Evolutionary conservation across 1,140 invertebrate species (phyloP).

Genomic region (Agraylea sexmaculata): DNA sequence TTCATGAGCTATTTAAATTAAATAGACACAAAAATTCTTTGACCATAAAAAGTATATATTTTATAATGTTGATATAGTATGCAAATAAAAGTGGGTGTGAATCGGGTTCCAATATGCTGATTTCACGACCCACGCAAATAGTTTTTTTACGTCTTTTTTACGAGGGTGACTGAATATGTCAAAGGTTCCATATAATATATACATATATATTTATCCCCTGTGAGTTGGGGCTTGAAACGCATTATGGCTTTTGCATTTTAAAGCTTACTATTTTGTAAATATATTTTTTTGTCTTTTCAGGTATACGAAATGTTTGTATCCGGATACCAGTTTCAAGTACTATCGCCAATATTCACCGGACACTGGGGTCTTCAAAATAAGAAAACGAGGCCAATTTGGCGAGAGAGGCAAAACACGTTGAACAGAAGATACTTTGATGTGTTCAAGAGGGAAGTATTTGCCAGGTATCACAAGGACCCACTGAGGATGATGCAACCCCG

Average conservation of each 20-base stretch:
- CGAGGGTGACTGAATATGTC: constrained; percentile 13
- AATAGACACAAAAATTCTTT: too few species aligned
- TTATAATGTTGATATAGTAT: too few species aligned
- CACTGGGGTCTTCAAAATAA: constrained; percentile 80
- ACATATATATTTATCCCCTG: neutral
- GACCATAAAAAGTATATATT: too few species aligned
- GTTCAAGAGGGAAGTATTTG: constrained; percentile 75
- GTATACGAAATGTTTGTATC: constrained; percentile 90
- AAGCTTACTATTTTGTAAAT: neutral
- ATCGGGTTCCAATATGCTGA: constrained; percentile 10
- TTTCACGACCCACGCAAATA: constrained; percentile 12
- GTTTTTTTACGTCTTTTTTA: constrained; percentile 14
- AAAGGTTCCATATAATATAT: constrained; percentile 8
- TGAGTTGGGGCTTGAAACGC: neutral
- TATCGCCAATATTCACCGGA: constrained; percentile 81
- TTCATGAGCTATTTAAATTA: too few species aligned
- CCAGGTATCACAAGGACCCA: constrained; percentile 59
- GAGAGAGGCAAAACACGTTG: constrained; percentile 71
- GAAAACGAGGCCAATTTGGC: constrained; percentile 63
- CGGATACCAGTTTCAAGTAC: constrained; percentile 78
- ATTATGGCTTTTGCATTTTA: neutral
- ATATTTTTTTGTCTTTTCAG: constrained; percentile 41
- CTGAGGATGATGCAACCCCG: constrained; percentile 34
- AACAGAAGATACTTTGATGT: constrained; percentile 72
- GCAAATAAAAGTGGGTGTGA: too few species aligned